Evolutionary conservation across 1,140 invertebrate genomes (phyloP), one percentile per base, ranked within the genome.

Genomic region (Heliconius melpomene): DNA sequence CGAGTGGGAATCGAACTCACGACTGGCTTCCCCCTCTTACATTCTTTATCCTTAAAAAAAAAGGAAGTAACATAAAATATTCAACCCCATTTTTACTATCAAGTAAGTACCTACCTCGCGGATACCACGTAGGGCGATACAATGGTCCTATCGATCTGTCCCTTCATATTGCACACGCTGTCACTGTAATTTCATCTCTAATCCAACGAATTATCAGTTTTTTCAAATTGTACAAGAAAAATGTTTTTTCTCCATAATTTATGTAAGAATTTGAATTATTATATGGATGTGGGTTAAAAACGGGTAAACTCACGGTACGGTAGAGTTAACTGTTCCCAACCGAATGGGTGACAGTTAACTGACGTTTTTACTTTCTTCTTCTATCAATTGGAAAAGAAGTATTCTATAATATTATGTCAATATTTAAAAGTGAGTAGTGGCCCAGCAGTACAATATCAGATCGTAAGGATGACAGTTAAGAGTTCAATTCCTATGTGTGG

Each of bases 51-150:
- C 13, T 7, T 7, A 26, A 11, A 60, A 11, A 60, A 66, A 23
- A 2, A n/a, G 9, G 29, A 66, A 66, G 11, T 26, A 29, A 66
- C 60, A 29, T 66, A 13, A 66, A 66, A 66, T 66, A 66, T 66
- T 66, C 26, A 66, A 66, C 23, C 60, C 60, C 23, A 26, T 66
- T 16, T 29, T 66, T 66, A 26, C 60, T n/a, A 29, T 13, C n/a
- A 77, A 16, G 36, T 29, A 54, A 46, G 40, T 13, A 29, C 29
- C 9, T 88, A 91, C 90, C 90, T 88, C 73, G 85, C 88, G 57
- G 88, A 76, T 38, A 90, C 82, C 13, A 88, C 83, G 60, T 91
- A 86, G 2, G 90, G 86, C 29, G 90, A 87, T 32, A 84, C 82
- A 46, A 93, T 83, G 70, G 82, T 76, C 66, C 79, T 82, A 85